Percentiles rank a stretch among this genome's conserved stretches.
Conservation (phyloP, 2,113 vertebrate genomes). For the Podarcis cretensis region DNA sequence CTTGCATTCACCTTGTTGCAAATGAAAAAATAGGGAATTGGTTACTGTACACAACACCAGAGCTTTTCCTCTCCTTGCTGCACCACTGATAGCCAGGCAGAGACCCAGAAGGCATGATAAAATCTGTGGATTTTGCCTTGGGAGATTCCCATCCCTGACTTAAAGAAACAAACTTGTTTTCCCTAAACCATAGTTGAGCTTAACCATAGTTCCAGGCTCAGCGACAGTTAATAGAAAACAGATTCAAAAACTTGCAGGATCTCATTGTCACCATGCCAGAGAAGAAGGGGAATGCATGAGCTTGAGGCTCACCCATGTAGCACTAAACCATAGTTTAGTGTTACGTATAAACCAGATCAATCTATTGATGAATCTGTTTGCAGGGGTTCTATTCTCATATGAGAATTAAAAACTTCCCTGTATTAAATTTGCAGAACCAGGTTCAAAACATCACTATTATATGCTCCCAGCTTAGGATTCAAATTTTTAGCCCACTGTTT, state of each 20-base stretch:
- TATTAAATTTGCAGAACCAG: background rate
- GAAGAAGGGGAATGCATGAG: background rate
- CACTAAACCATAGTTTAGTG: background rate
- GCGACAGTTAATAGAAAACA: background rate
- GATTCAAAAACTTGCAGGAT: background rate
- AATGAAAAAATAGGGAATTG: too few species aligned
- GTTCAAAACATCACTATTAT: background rate
- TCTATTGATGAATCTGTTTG: background rate
- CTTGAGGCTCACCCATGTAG: background rate
- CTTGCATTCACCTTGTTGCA: too few species aligned
- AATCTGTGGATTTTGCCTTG: too few species aligned
- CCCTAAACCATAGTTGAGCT: background rate
- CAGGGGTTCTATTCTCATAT: background rate
- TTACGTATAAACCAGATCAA: background rate
- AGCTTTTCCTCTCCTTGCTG: too few species aligned
- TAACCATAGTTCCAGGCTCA: background rate
- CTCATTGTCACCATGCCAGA: background rate
- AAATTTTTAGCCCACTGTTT: constrained; percentile 18
- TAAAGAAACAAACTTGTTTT: background rate
- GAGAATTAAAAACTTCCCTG: background rate
- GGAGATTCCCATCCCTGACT: too few species aligned
- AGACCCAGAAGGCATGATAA: too few species aligned
- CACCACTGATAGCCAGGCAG: too few species aligned
- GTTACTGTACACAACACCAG: too few species aligned
- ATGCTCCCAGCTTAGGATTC: background rate